Percentiles rank a stretch among this genome's conserved stretches.
Evolutionary conservation across 1,140 invertebrate species (phyloP).

Genomic region (Phymastichus coffea): DNA sequence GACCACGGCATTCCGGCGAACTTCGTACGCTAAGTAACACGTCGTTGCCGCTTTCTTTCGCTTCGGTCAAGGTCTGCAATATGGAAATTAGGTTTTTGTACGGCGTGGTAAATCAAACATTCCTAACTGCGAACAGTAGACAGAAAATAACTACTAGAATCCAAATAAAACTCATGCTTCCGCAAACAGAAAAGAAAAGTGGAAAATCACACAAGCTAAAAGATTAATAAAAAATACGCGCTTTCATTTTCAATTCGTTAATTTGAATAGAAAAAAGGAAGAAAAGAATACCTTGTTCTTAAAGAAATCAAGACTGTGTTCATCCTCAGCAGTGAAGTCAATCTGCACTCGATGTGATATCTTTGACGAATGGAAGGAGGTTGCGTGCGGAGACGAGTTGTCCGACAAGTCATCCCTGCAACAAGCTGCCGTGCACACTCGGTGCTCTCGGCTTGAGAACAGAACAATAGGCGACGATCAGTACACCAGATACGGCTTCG

Average conservation of each 20-base stretch:
- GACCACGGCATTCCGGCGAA: conserved; percentile 46
- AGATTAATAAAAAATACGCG: too few relatives aligned
- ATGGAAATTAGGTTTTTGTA: neutral
- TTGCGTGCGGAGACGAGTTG: conserved; percentile 46
- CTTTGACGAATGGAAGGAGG: conserved; percentile 46
- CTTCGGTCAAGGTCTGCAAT: conserved; percentile 40
- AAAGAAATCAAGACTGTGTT: conserved; percentile 45
- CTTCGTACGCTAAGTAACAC: conserved; percentile 47
- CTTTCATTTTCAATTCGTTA: too few relatives aligned
- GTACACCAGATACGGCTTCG: neutral
- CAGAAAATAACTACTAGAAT: too few relatives aligned
- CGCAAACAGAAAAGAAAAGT: too few relatives aligned
- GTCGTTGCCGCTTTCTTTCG: conserved; percentile 45
- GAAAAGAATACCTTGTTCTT: conserved; percentile 42
- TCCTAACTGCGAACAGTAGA: too few relatives aligned
- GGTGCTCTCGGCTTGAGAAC: conserved; percentile 43
- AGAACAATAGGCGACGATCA: neutral
- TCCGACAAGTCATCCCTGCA: conserved; percentile 52
- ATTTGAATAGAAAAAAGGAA: neutral
- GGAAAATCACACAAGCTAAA: too few relatives aligned
- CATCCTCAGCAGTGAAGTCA: conserved; percentile 43
- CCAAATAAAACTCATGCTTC: too few relatives aligned
- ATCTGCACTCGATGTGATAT: conserved; percentile 39
- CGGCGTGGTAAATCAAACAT: too few relatives aligned
- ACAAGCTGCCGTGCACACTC: conserved; percentile 50